phyloP scores from a whole-genome alignment of 1,140 invertebrate species.

The Drosophila littoralis region DNA sequence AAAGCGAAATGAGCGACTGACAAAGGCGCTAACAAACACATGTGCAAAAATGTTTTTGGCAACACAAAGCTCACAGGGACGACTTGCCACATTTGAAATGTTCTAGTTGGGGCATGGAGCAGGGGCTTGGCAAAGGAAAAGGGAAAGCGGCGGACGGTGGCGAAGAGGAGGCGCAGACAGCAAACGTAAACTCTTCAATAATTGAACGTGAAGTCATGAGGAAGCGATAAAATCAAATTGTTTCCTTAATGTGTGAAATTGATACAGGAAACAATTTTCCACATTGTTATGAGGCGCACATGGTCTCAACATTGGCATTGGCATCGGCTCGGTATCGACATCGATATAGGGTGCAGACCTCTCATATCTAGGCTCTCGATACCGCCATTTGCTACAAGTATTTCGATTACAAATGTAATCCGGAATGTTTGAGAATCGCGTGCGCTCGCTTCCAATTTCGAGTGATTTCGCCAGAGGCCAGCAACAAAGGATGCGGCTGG shows the following conservation, averaged over 20 bases:
- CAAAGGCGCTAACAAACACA: slow-evolving; percentile 36
- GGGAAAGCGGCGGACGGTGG: not conserved
- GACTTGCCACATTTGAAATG: slow-evolving; percentile 2
- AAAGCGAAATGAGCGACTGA: slow-evolving; percentile 33
- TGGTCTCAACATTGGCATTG: slow-evolving; percentile 40
- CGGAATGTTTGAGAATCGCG: slow-evolving; percentile 46
- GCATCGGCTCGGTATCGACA: slow-evolving; percentile 8
- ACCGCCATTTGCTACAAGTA: slow-evolving; percentile 36
- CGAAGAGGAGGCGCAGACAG: slow-evolving; percentile 35
- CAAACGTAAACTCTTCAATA: slow-evolving; percentile 82
- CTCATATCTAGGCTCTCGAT: slow-evolving; percentile 11
- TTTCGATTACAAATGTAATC: slow-evolving; percentile 54
- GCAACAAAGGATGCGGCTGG: slow-evolving; percentile 9
- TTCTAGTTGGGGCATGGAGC: not conserved
- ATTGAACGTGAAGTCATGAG: slow-evolving; percentile 83
- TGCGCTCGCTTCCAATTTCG: slow-evolving; percentile 49
- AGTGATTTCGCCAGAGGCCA: slow-evolving; percentile 51
- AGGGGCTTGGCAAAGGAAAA: too few relatives aligned
- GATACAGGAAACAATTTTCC: slow-evolving; percentile 84
- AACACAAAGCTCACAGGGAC: slow-evolving; percentile 19
- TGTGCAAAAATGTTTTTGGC: slow-evolving; percentile 39
- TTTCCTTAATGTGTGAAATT: slow-evolving; percentile 84
- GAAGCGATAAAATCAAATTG: slow-evolving; percentile 83
- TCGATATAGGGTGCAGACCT: slow-evolving; percentile 48
- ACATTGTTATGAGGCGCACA: slow-evolving; percentile 81